Percentiles rank a stretch among this genome's conserved stretches.
phyloP scores from a whole-genome alignment of 1,140 invertebrate species.

The Danaus melanippus region DNA sequence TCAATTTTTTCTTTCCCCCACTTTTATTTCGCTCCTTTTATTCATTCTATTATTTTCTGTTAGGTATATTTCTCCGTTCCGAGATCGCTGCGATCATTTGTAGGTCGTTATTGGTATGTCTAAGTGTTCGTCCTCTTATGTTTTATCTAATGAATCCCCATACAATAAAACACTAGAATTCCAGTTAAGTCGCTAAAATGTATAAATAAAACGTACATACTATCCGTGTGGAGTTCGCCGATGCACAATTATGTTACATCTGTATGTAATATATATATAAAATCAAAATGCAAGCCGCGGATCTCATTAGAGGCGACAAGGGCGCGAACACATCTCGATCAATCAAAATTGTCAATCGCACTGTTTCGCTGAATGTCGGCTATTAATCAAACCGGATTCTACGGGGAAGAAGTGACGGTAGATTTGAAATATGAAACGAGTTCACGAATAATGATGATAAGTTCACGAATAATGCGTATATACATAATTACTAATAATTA shows the following conservation, averaged over 20 bases:
- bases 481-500: too few relatives aligned
- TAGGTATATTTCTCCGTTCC: slow-evolving; percentile 54
- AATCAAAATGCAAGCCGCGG: slow-evolving; percentile 6
- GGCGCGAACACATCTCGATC: slow-evolving; percentile 50
- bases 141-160: slow-evolving; percentile 64
- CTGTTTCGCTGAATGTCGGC: slow-evolving; percentile 22
- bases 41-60: slow-evolving; percentile 65
- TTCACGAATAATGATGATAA: too few relatives aligned
- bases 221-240: too few relatives aligned
- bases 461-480: too few relatives aligned
- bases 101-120: slow-evolving; percentile 62
- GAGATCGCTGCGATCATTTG: slow-evolving; percentile 55
- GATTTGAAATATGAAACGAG: background rate
- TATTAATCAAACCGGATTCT: slow-evolving; percentile 38
- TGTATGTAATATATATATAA: too few relatives aligned
- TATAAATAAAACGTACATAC: too few relatives aligned
- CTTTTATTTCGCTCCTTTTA: slow-evolving; percentile 61
- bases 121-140: slow-evolving; percentile 48
- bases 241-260: too few relatives aligned
- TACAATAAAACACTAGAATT: slow-evolving; percentile 1
- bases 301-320: slow-evolving; percentile 37
- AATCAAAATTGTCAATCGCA: slow-evolving; percentile 68
- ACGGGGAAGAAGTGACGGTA: background rate
- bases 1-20: slow-evolving; percentile 62
- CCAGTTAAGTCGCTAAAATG: too few relatives aligned